These are phyloP conservation scores for Dicaeum eximium DNA, from an alignment of 2,113 vertebrate species.

Conservation along the genomic window DNA sequence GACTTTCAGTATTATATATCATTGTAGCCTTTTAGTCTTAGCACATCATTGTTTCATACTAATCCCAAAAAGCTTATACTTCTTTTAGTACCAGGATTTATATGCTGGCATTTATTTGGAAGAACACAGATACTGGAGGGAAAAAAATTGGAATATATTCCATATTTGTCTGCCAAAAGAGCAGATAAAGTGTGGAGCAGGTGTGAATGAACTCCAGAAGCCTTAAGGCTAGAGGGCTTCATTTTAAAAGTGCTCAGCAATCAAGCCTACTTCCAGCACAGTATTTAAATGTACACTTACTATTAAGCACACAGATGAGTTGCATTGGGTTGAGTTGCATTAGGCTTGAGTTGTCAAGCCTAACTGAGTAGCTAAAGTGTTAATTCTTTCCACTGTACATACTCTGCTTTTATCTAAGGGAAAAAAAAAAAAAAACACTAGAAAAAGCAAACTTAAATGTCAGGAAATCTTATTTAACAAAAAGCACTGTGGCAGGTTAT, in stretches of 20 bases:
- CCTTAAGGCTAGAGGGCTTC: background rate
- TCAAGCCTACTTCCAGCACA: background rate
- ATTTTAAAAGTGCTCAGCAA: background rate
- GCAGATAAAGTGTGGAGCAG: background rate
- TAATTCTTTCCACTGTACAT: background rate
- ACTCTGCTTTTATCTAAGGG: background rate
- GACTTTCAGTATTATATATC: background rate
- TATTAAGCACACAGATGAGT: background rate
- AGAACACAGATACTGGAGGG: background rate
- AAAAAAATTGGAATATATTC: background rate
- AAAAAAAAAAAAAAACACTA: background rate
- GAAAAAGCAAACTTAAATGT: background rate
- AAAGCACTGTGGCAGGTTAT: background rate
- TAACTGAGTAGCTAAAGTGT: background rate
- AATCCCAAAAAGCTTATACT: background rate
- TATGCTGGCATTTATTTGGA: background rate
- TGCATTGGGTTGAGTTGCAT: background rate
- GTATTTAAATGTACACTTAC: background rate
- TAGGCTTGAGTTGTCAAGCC: background rate
- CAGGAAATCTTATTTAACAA: background rate
- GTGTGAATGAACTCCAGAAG: background rate
- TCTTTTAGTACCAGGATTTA: background rate
- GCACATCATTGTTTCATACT: background rate
- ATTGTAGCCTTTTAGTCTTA: background rate
- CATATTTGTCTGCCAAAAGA: background rate